Conservation (phyloP, 2,888 invertebrate species). For the Andricus curvator region DNA sequence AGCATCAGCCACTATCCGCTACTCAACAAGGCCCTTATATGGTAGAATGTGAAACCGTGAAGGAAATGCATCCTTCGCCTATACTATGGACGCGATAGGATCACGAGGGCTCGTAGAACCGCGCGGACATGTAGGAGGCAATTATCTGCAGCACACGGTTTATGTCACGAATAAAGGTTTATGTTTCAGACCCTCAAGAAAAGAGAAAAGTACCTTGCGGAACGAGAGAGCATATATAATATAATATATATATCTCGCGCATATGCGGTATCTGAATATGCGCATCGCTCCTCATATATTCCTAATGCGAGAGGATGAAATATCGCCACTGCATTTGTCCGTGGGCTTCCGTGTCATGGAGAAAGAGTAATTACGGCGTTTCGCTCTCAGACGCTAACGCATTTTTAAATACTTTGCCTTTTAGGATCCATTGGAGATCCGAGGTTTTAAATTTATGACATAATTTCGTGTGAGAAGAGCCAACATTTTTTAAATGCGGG, state of each 20-base stretch:
- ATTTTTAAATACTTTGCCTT: conserved; percentile 25
- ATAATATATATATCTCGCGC: not conserved
- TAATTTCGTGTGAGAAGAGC: not conserved
- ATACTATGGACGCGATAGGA: conserved; percentile 16
- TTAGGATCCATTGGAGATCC: not conserved
- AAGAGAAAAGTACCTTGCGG: conserved; percentile 23
- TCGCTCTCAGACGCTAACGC: conserved; percentile 20
- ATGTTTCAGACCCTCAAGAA: conserved; percentile 2
- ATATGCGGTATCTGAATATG: conserved; percentile 37
- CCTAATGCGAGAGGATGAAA: conserved; percentile 37
- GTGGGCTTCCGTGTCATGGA: conserved; percentile 21
- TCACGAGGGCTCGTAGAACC: conserved; percentile 31
- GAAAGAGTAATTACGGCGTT: conserved; percentile 35
- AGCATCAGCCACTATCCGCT: not conserved
- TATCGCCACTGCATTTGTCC: conserved; percentile 37
- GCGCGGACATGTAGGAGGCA: conserved; percentile 16
- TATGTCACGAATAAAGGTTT: conserved; percentile 39
- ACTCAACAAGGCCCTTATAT: conserved; percentile 11
- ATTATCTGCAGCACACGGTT: conserved; percentile 34
- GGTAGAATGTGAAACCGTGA: not conserved
- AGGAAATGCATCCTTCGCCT: conserved; percentile 24
- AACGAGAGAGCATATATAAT: not conserved
- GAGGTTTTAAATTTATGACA: not conserved
- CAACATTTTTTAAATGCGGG: not conserved
- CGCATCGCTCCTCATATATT: conserved; percentile 27